phyloP scores from a whole-genome alignment of 1,140 invertebrate genomes.

The Pomacea maculata region DNA sequence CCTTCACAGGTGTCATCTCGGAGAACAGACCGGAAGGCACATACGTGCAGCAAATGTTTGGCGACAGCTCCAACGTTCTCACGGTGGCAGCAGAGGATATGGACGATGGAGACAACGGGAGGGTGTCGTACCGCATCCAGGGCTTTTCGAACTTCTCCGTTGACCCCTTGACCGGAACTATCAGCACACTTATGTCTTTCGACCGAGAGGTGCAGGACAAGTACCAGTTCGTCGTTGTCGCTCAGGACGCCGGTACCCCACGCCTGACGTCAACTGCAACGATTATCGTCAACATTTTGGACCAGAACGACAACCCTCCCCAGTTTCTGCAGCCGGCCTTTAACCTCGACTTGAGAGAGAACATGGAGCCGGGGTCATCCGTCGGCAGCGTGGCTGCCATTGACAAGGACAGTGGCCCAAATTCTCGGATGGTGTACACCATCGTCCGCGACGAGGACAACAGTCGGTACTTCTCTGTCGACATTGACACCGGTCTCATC shows the following conservation, averaged over 20 bases:
- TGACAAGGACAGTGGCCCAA: slow-evolving; percentile 88
- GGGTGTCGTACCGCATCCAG: slow-evolving; percentile 54
- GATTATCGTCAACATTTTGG: slow-evolving; percentile 70
- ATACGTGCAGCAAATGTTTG: slow-evolving; percentile 79
- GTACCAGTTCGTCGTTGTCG: slow-evolving; percentile 55
- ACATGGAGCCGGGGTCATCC: slow-evolving; percentile 75
- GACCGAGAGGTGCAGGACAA: slow-evolving; percentile 23
- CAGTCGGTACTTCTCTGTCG: slow-evolving; percentile 64
- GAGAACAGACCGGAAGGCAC: slow-evolving; percentile 63
- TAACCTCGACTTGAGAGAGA: slow-evolving; percentile 72
- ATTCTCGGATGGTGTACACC: slow-evolving; percentile 84
- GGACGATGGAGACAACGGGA: slow-evolving; percentile 86
- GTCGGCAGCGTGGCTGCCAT: slow-evolving; percentile 84
- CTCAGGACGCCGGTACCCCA: slow-evolving; percentile 80
- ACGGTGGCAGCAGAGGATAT: slow-evolving; percentile 50
- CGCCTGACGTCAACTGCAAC: slow-evolving; percentile 27
- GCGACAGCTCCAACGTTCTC: slow-evolving; percentile 70
- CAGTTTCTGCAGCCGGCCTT: slow-evolving; percentile 42
- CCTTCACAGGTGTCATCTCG: slow-evolving; percentile 25
- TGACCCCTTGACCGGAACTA: slow-evolving; percentile 14
- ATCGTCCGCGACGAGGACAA: slow-evolving; percentile 76
- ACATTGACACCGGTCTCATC: slow-evolving; percentile 70
- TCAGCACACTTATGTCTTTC: slow-evolving; percentile 12
- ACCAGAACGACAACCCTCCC: slow-evolving; percentile 71
- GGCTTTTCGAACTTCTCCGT: slow-evolving; percentile 30